Evolutionary conservation across 1,140 invertebrate species (phyloP), one percentile per base, ranked within the genome.

Genomic region (fruit fly (Drosophila melanogaster)): DNA sequence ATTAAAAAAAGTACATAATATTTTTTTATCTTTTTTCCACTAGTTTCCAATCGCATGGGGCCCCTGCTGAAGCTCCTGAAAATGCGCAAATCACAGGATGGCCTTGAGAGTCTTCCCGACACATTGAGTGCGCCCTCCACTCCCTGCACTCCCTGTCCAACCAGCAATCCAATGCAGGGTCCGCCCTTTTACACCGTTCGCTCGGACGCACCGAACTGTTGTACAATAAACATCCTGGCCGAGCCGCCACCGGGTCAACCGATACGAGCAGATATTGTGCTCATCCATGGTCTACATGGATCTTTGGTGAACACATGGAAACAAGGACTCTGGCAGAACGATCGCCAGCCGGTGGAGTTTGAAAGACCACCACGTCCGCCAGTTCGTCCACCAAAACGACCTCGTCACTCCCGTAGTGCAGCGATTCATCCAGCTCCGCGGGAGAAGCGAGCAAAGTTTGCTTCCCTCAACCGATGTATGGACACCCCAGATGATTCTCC

Each of bases 261-360:
- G 7, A 92, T 93, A n/a, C 72, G 76, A 12, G 93, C 93, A 3
- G 94, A 94, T 70, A 92, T 94, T 14, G 93, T 94, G 4, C 94
- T 94, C n/a, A 93, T 94, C 17, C 94, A 94, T 67, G 94, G 94
- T 0, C 90, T 94, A 6, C 94, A 94, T 62, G 94, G 94, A 2
- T 94, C 94, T 6, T 64, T 94, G 38, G 90, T 92, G 1, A 93
- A 93, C 26, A 94, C 94, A 0, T 94, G 94, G 94, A 93, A 92
- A 59, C 94, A 94, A 79, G 94, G 93, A 6, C 78, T 87, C 15
- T 93, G 90, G 94, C 92, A 93, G 19, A 92, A 81, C 50, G 91
- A 87, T 66, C 71, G 91, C 46, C 57, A 90, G 75, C 81, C 92
- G 66, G 90, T 91, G 71, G 60, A 93, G 60, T 87, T 89, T 66